These are phyloP conservation scores for Baryphthengus martii DNA, from an alignment of 2,113 vertebrate species.

Conservation along the genomic window DNA sequence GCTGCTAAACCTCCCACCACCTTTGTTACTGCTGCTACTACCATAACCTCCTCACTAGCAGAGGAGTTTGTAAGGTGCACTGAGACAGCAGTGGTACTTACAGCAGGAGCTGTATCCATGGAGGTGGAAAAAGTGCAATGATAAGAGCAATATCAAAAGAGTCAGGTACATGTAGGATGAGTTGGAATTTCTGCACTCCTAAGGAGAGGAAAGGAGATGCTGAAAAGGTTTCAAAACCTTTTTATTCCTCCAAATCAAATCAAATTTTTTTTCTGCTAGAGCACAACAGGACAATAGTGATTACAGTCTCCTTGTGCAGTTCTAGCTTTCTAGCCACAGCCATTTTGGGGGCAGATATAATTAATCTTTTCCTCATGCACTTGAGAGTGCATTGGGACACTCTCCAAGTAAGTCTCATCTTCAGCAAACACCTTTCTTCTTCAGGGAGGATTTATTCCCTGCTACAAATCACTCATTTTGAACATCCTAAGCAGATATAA, in stretches of 20 bases:
- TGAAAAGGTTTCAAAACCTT: neutral
- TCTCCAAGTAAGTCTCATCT: conserved; percentile 10
- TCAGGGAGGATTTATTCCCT: neutral
- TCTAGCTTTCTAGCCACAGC: neutral
- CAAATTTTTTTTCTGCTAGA: neutral
- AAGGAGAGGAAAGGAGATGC: neutral
- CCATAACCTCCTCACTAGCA: neutral
- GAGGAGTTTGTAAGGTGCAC: neutral
- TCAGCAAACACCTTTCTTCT: conserved; percentile 11
- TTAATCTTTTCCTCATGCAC: neutral
- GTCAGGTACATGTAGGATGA: neutral
- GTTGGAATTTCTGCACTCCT: neutral
- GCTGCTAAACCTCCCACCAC: neutral
- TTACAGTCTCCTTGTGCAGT: neutral
- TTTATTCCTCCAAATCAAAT: neutral
- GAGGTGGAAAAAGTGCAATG: neutral
- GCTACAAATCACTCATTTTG: neutral
- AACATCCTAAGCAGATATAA: conserved; percentile 6
- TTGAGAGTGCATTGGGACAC: neutral
- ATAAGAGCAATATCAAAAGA: neutral
- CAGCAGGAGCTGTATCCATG: neutral
- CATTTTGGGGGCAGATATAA: neutral
- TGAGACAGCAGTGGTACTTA: neutral
- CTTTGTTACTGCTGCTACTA: neutral
- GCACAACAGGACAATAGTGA: neutral